Evolutionary conservation across 2,113 vertebrate genomes (phyloP).

Genomic region (Seriola dumerili): DNA sequence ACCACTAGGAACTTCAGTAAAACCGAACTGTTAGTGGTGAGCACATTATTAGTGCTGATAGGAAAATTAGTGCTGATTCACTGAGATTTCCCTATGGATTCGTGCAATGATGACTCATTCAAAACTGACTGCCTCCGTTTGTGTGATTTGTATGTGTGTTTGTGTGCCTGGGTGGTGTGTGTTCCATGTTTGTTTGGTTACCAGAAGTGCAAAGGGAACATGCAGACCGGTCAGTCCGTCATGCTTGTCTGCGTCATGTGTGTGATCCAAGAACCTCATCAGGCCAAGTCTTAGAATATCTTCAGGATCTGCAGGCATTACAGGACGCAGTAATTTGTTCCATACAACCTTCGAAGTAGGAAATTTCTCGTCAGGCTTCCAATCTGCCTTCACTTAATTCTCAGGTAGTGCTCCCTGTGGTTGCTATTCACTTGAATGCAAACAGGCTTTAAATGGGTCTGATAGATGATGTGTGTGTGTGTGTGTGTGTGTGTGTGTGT

Average conservation of each 20-base stretch:
- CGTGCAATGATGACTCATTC: slow-evolving; percentile 64
- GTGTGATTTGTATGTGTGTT: slow-evolving; percentile 42
- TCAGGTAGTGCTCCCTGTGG: slow-evolving; percentile 68
- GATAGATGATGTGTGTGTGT: background rate
- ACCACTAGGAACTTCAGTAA: slow-evolving; percentile 74
- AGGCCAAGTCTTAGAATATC: slow-evolving; percentile 76
- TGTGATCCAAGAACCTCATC: slow-evolving; percentile 80
- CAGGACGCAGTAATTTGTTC: slow-evolving; percentile 79
- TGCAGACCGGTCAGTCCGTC: slow-evolving; percentile 56
- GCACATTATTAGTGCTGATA: slow-evolving; percentile 74
- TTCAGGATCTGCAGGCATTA: slow-evolving; percentile 78
- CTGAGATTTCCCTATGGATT: slow-evolving; percentile 58
- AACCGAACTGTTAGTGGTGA: slow-evolving; percentile 64
- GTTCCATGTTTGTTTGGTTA: slow-evolving; percentile 34
- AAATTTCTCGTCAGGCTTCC: slow-evolving; percentile 71
- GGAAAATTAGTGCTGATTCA: slow-evolving; percentile 81
- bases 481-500: background rate
- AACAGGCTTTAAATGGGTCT: slow-evolving; percentile 35
- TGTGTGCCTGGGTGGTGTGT: slow-evolving; percentile 21
- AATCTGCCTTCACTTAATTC: slow-evolving; percentile 77
- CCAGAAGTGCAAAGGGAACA: slow-evolving; percentile 53
- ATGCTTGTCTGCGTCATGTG: slow-evolving; percentile 62
- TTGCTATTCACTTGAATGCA: slow-evolving; percentile 48
- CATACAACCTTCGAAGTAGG: slow-evolving; percentile 71
- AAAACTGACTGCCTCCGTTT: slow-evolving; percentile 60